phyloP scores from a whole-genome alignment of 2,113 vertebrate species.

The Dicerorhinus sumatrensis region DNA sequence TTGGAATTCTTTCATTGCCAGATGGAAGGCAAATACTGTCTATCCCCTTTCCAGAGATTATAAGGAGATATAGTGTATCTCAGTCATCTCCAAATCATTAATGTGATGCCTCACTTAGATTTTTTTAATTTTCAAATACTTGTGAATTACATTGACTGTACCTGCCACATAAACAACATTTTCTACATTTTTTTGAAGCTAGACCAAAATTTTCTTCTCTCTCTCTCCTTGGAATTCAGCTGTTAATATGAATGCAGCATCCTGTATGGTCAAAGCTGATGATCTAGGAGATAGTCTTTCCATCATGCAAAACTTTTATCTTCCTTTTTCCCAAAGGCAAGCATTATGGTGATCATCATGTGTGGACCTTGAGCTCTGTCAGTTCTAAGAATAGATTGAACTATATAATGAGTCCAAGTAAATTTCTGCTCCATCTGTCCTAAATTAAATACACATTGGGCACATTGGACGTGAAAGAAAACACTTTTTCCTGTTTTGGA shows the following conservation, averaged over 20 bases:
- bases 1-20: background rate
- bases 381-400: background rate
- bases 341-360: background rate
- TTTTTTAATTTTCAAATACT: slow-evolving; percentile 6
- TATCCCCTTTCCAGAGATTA: background rate
- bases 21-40: background rate
- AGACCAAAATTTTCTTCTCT: background rate
- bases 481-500: background rate
- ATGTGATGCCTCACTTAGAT: background rate
- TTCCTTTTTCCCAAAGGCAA: background rate
- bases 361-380: background rate
- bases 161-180: background rate
- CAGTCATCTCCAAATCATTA: background rate
- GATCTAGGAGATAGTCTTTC: background rate
- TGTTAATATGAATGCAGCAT: background rate
- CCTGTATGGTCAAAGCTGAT: background rate
- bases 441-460: background rate
- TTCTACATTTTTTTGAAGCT: background rate
- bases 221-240: background rate
- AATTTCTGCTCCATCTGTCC: background rate
- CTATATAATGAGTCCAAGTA: background rate
- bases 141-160: background rate
- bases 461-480: background rate
- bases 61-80: background rate
- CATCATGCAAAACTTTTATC: background rate